Evolutionary conservation across 2,113 vertebrate species (phyloP), one percentile per base, ranked within the genome.

Genomic region (Eulemur rufifrons): DNA sequence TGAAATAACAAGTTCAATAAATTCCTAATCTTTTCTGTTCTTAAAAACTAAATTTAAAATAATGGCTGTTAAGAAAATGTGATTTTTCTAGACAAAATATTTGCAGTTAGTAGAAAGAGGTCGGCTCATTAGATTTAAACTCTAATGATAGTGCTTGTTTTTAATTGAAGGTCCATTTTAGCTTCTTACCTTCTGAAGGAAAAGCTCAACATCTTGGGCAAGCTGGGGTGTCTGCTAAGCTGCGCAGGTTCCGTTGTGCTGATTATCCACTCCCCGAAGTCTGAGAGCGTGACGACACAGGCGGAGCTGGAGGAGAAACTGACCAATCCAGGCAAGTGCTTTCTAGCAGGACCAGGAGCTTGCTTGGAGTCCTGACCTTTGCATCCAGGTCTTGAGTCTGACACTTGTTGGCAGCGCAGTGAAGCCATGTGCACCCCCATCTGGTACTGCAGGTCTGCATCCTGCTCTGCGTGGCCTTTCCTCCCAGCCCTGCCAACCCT

Each of bases 201-300:
- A 97, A 99, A 99, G 97, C 98, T 99, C 93, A 99, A 99, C 96
- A 98, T 99, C 96, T 98, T 99, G 98, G 99, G 99, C 80, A 99
- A 99, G 98, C 98, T 99, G 54, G 99, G 99, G 66, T 99, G 99
- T 98, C 98, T 99, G 42, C 97, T 99, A 74, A 99, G 99, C 96
- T 99, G 99, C 66, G 99, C 99, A 34, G 99, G 99, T 12, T 99
- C 99, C 25, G 98, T 99, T 20, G 98, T 99, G 96, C 99, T 99
- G n/a, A 99, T 99, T 89, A 99, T 99, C 94, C 99, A 99, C 86
- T 99, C 99, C 39, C 99, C 99, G 0, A 99, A 99, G 96, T 99
- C 99, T 0, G 99, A 99, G 96, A 98, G 98, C 47, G 99, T 99
- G 76, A 99, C 99, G 0, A 99, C 99, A 2, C 99, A 99, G 89